These are phyloP conservation scores for Drosophila nasuta DNA, from an alignment of 1,140 invertebrate species.

Conservation along the genomic window DNA sequence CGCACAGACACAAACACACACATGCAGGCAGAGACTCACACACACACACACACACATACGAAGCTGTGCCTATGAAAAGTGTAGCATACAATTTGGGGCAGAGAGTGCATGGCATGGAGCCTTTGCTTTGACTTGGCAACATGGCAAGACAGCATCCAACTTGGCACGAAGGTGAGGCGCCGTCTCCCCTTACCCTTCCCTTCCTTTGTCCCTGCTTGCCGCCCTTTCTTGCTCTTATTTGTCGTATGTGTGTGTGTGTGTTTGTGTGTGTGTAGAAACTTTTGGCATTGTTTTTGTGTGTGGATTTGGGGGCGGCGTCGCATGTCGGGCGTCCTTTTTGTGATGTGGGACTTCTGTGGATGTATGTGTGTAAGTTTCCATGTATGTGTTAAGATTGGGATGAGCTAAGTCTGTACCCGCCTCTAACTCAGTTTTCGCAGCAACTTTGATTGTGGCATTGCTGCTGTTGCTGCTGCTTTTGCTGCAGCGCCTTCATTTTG, in stretches of 20 bases:
- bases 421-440: slow-evolving; percentile 52
- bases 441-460: slow-evolving; percentile 82
- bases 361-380: slow-evolving; percentile 31
- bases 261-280: slow-evolving; percentile 59
- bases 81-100: slow-evolving; percentile 61
- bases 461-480: slow-evolving; percentile 54
- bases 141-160: slow-evolving; percentile 57
- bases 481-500: slow-evolving; percentile 63
- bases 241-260: slow-evolving; percentile 35
- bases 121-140: slow-evolving; percentile 82
- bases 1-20: slow-evolving; percentile 30
- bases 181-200: neutral
- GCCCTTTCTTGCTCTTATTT: neutral
- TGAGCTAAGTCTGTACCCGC: slow-evolving; percentile 71
- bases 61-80: slow-evolving; percentile 67
- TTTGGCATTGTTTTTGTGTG: slow-evolving; percentile 81
- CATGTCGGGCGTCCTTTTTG: slow-evolving; percentile 59
- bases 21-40: slow-evolving; percentile 40
- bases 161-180: slow-evolving; percentile 70
- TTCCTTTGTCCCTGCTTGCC: neutral
- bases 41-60: slow-evolving; percentile 16
- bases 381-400: slow-evolving; percentile 54
- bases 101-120: slow-evolving; percentile 61
- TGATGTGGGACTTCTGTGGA: slow-evolving; percentile 47
- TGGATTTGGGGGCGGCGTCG: slow-evolving; percentile 56